Percentiles rank a stretch among this genome's conserved stretches.
Conservation (phyloP, 1,140 invertebrate species). For the Heliothis subflexa region DNA sequence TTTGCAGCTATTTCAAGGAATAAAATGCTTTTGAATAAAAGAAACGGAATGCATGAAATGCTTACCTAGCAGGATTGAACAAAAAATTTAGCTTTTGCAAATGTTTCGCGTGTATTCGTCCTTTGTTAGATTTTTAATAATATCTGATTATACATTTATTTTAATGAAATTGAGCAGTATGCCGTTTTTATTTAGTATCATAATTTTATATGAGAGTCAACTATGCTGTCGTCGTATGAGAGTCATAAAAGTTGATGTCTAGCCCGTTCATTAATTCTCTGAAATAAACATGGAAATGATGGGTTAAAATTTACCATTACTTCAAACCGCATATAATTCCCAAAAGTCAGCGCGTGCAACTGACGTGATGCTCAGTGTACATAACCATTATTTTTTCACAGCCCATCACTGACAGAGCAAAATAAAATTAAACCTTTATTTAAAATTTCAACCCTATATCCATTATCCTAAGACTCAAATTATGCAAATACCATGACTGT, state of each 20-base stretch:
- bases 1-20: conserved; percentile 29
- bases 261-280: not conserved
- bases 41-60: conserved; percentile 18
- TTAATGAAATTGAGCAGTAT: too few species aligned
- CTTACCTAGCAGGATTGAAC: not conserved
- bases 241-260: too few species aligned
- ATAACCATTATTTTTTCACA: conserved; percentile 43
- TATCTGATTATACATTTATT: too few species aligned
- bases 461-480: conserved; percentile 10
- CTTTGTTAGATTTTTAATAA: too few species aligned
- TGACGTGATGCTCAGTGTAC: conserved; percentile 24
- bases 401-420: conserved; percentile 38
- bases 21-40: conserved; percentile 38
- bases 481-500: not conserved
- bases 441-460: conserved; percentile 17
- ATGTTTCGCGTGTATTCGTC: not conserved
- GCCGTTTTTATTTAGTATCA: too few species aligned
- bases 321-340: conserved; percentile 35
- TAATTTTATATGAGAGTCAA: too few species aligned
- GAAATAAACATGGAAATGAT: conserved; percentile 8
- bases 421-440: conserved; percentile 13
- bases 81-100: not conserved
- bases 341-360: conserved; percentile 31
- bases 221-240: too few species aligned
- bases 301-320: conserved; percentile 24